Base-by-base conservation (phyloP, 2,797 vertebrate species). In the Microchirus variegatus region DNA sequence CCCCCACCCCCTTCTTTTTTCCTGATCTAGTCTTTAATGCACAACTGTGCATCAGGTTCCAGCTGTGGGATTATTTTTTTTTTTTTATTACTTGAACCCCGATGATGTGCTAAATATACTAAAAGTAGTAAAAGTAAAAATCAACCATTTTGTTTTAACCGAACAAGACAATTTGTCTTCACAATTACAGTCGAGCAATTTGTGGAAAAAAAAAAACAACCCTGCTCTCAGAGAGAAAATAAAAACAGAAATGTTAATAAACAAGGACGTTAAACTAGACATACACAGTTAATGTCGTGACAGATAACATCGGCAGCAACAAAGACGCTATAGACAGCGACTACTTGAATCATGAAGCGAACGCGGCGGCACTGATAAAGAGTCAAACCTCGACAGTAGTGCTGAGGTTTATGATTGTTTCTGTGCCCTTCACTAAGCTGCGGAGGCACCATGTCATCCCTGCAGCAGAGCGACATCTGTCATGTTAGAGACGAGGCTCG, bases 131-230 rank as follows among this genome's bases (percentile, higher is more conserved):
- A 31, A 31, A 31, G 31, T 6, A 31, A 22, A 22, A 31, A 3
- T 31, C 31, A 31, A 31, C 31, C 31, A 6, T 31, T 31, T 6
- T 31, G 31, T 48, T 56, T 68, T 37, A 38, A 51, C 16, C 5
- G 15, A 55, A 41, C 9, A 11, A 67, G 36, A 77, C 77, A 67
- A 70, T 82, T 65, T 69, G 42, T 80, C 50, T 53, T 71, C 14
- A 19, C 54, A 60, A 61, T 54, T 42, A 61, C 54, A 56, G 55
- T 26, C 51, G 38, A 53, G 13, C 35, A 44, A 19, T 3, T 26
- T 16, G 3, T 13, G 14, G 42, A 37, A 16, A 26, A 31, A 51
- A 41, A n/a, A n/a, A n/a, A n/a, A n/a, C n/a, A n/a, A n/a, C n/a
- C n/a, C 9, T n/a, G 19, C 46, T 9, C 45, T 69, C 56, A 15